Evolutionary conservation across 2,888 invertebrate genomes (phyloP), one percentile per base, ranked within the genome.

Genomic region (Romanomermis culicivorax): DNA sequence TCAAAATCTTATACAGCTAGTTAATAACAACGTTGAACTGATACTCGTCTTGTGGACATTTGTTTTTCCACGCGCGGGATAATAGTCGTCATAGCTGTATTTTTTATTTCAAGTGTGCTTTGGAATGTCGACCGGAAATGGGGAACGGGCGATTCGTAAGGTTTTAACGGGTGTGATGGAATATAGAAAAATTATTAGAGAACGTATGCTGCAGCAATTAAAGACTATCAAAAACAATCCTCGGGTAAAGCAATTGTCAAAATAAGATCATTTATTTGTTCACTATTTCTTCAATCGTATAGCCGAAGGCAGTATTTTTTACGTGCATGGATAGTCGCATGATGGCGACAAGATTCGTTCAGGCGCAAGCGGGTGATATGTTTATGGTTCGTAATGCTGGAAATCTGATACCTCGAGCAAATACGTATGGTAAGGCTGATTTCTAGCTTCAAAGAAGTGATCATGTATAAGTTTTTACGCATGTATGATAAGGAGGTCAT

Each of bases 301-400:
- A 93, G 86, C 93, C 93, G 23, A 85, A 86, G 77, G 88, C 89
- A 60, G 82, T 93, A 58, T 86, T 93, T 75, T 89, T 93, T 73
- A 87, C 89, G 47, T 95, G 93, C 72, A 91, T 95, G 82, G 93
- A 95, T 77, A 87, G 87, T 71, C 77, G 95, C 73, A 86, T 95
- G 83, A 81, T 91, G 64, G 89, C 93, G 26, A 87, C 91, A 57
- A 78, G 87, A 70, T 88, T 91, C 71, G 88, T 88, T 55, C 84
- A 87, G 75, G 86, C 86, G 55, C 82, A 86, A 71, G 85, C 91
- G 60, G 95, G 95, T 49, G 91, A 95, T 71, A 89, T 91, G 87
- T 93, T 91, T 76, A 83, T 93, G 64, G 88, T 93, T 1, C 77
- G 93, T 72, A 95, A 93, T 75, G 89, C 93, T 49, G 95, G 89